Evolutionary conservation across 2,888 invertebrate species (phyloP).

Genomic region (Lycaena phlaeas): DNA sequence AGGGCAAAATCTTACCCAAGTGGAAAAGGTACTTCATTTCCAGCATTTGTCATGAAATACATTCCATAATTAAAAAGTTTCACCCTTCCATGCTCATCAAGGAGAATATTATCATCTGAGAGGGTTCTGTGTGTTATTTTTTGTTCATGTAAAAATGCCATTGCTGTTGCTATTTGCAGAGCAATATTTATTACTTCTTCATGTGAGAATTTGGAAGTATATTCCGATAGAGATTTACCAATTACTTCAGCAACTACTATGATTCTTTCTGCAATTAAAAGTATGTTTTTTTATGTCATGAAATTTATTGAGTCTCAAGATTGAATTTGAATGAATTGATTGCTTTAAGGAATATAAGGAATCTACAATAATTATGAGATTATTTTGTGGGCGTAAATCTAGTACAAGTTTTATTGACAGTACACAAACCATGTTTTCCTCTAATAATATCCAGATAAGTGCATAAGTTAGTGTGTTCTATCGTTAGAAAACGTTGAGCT

Average conservation of each 20-base stretch:
- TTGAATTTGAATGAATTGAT: too few species aligned
- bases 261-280: slow-evolving; percentile 77
- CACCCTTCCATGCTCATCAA: slow-evolving; percentile 80
- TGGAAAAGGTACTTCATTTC: slow-evolving; percentile 91
- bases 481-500: slow-evolving; percentile 85
- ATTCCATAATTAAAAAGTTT: slow-evolving; percentile 96
- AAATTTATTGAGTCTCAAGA: too few species aligned
- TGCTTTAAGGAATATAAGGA: too few species aligned
- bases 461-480: slow-evolving; percentile 87
- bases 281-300: too few species aligned
- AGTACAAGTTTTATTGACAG: too few species aligned
- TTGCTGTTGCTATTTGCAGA: slow-evolving; percentile 80
- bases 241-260: slow-evolving; percentile 87
- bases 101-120: slow-evolving; percentile 85
- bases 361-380: too few species aligned
- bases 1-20: slow-evolving; percentile 78
- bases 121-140: slow-evolving; percentile 86
- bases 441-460: slow-evolving; percentile 92
- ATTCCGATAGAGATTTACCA: slow-evolving; percentile 76
- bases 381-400: too few species aligned
- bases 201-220: slow-evolving; percentile 45
- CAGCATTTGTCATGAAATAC: slow-evolving; percentile 90
- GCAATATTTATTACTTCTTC: slow-evolving; percentile 77
- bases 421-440: slow-evolving; percentile 89
- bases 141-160: slow-evolving; percentile 80